These are phyloP conservation scores for Sturnira hondurensis DNA, from an alignment of 2,113 vertebrate genomes.

Conservation along the genomic window DNA sequence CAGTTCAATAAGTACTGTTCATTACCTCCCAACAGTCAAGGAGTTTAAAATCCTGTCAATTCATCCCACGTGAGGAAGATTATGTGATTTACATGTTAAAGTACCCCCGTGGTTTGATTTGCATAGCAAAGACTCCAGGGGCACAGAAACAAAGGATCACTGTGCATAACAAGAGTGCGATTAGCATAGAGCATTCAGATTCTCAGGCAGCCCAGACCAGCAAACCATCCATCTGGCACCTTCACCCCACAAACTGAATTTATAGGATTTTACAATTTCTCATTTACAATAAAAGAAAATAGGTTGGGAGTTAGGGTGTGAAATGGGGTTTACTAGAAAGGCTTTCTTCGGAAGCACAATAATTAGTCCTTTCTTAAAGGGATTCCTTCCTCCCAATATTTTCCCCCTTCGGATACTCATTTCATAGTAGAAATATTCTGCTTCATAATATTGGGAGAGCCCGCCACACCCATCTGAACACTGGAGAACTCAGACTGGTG, in stretches of 20 bases:
- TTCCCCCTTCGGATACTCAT: not conserved
- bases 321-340: conserved; percentile 45
- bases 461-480: not conserved
- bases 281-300: not conserved
- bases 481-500: not conserved
- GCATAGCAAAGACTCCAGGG: conserved; percentile 78
- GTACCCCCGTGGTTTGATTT: conserved; percentile 79
- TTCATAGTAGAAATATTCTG: not conserved
- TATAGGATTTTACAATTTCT: conserved; percentile 59
- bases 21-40: conserved; percentile 73
- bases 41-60: conserved; percentile 77
- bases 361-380: conserved; percentile 49
- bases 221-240: conserved; percentile 52
- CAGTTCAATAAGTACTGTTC: conserved; percentile 71
- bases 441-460: not conserved
- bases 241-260: conserved; percentile 56
- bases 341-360: conserved; percentile 45
- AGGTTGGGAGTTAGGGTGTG: conserved; percentile 16
- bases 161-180: conserved; percentile 64
- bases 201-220: conserved; percentile 55
- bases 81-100: conserved; percentile 82
- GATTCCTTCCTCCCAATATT: not conserved
- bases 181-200: conserved; percentile 74
- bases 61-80: conserved; percentile 76
- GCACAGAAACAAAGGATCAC: conserved; percentile 78